Conservation (phyloP, 2,888 invertebrate genomes). For the Drosophila kuntzei region DNA sequence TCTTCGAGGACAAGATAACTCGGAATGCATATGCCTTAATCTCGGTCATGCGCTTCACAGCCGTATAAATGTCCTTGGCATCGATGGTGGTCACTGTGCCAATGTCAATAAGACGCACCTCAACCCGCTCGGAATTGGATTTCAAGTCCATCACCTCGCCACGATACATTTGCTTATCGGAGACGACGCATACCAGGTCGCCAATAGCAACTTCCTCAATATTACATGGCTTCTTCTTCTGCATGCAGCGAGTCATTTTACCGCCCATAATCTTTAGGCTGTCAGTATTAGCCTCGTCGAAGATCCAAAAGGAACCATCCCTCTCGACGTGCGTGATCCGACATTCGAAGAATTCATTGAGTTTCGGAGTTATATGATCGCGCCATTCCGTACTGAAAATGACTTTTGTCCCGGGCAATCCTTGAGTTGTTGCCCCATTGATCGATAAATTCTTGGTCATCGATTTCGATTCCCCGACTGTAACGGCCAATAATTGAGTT, state of each 20-base stretch:
- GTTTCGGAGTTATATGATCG: slow-evolving; percentile 9
- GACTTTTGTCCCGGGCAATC: neutral
- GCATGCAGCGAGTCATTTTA: slow-evolving; percentile 14
- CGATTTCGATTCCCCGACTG: too few relatives aligned
- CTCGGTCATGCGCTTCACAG: slow-evolving; percentile 35
- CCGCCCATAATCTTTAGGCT: slow-evolving; percentile 20
- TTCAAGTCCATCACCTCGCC: slow-evolving; percentile 32
- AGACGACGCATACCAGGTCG: slow-evolving; percentile 34
- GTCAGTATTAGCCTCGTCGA: slow-evolving; percentile 14
- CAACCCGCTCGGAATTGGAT: rapidly evolving
- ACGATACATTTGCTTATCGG: slow-evolving; percentile 26
- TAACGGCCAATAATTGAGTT: too few relatives aligned
- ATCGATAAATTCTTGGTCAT: neutral
- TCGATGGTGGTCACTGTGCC: slow-evolving; percentile 14
- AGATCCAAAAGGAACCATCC: slow-evolving; percentile 53
- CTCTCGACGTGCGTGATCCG: slow-evolving; percentile 37
- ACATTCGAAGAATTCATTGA: slow-evolving; percentile 40
- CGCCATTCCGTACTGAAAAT: slow-evolving; percentile 44
- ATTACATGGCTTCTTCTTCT: slow-evolving; percentile 2
- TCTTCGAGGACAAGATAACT: slow-evolving; percentile 25
- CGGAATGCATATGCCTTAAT: slow-evolving; percentile 39
- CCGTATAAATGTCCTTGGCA: slow-evolving; percentile 28
- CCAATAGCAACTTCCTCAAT: slow-evolving; percentile 20
- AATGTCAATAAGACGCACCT: slow-evolving; percentile 52
- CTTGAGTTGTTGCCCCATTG: neutral